phyloP scores from a whole-genome alignment of 1,140 invertebrate species.

The Prorops nasuta region DNA sequence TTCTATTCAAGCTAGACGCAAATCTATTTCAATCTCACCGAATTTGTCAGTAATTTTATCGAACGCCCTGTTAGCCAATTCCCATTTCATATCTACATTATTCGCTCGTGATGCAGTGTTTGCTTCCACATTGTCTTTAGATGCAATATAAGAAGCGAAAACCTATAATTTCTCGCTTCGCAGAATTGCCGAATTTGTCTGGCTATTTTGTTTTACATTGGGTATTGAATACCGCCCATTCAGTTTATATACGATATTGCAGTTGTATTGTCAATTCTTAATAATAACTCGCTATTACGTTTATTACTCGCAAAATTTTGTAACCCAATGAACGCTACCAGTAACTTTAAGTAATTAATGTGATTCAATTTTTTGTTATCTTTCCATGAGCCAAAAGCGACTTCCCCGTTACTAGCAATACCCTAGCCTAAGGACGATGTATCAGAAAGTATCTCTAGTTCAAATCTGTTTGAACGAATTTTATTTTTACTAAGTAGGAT shows the following conservation, averaged over 20 bases:
- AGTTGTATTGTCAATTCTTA: conserved; percentile 25
- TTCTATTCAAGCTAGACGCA: background rate
- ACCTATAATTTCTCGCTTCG: conserved; percentile 16
- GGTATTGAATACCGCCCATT: conserved; percentile 8
- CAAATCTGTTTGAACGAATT: conserved; percentile 10
- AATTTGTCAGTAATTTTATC: conserved; percentile 14
- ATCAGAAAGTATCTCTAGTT: conserved; percentile 19
- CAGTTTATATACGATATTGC: conserved; percentile 22
- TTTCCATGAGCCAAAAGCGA: conserved; percentile 15
- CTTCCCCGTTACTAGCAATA: conserved; percentile 2
- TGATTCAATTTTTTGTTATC: conserved; percentile 6
- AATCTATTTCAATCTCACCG: conserved; percentile 24
- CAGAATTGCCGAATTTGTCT: conserved; percentile 18
- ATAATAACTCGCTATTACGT: conserved; percentile 29
- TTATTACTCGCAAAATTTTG: conserved; percentile 13
- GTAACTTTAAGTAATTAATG: conserved; percentile 21
- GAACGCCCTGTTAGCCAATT: conserved; percentile 16
- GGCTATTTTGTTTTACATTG: conserved; percentile 4
- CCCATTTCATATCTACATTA: conserved; percentile 24
- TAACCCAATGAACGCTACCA: conserved; percentile 15
- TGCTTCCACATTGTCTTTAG: conserved; percentile 14
- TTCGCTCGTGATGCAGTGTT: conserved; percentile 13
- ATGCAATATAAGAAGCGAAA: conserved; percentile 21
- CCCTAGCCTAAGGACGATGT: conserved; percentile 18
- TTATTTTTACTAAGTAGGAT: conserved; percentile 15